Percentiles rank a stretch among this genome's conserved stretches.
Conservation (phyloP, 2,888 invertebrate species). For the Acronicta leporina region DNA sequence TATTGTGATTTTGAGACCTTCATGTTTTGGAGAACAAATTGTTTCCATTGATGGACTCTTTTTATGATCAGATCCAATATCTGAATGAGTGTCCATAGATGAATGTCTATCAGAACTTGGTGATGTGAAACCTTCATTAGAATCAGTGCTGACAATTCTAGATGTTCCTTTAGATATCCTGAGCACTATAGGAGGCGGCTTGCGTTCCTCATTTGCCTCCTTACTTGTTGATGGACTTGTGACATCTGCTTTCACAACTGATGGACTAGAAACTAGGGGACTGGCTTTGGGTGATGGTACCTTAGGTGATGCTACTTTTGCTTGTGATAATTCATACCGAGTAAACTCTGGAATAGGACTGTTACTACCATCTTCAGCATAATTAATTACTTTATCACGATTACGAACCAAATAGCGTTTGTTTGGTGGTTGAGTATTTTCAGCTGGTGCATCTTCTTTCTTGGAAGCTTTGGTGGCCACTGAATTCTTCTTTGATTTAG, state of each 20-base stretch:
- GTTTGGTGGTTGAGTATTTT: slow-evolving; percentile 84
- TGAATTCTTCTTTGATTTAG: slow-evolving; percentile 78
- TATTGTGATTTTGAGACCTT: slow-evolving; percentile 86
- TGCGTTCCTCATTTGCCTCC: slow-evolving; percentile 83
- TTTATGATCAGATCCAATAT: slow-evolving; percentile 80
- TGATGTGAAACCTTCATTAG: slow-evolving; percentile 90
- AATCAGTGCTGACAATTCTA: slow-evolving; percentile 91
- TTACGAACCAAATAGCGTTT: slow-evolving; percentile 87
- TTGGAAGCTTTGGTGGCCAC: slow-evolving; percentile 82
- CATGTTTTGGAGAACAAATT: slow-evolving; percentile 86
- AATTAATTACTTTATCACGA: slow-evolving; percentile 90
- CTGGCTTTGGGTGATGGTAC: slow-evolving; percentile 83
- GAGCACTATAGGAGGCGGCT: slow-evolving; percentile 95
- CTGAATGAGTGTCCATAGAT: slow-evolving; percentile 83
- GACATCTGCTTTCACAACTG: slow-evolving; percentile 76
- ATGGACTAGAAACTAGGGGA: slow-evolving; percentile 79
- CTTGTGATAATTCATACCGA: slow-evolving; percentile 72
- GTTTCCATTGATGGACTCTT: slow-evolving; percentile 82
- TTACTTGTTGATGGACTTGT: slow-evolving; percentile 85
- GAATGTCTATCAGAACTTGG: slow-evolving; percentile 87
- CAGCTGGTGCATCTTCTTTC: slow-evolving; percentile 78
- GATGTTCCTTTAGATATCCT: slow-evolving; percentile 95
- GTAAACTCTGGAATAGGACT: slow-evolving; percentile 85
- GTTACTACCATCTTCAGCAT: slow-evolving; percentile 90
- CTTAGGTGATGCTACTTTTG: slow-evolving; percentile 68